Evolutionary conservation across 1,140 invertebrate species (phyloP), one percentile per base, ranked within the genome.

Genomic region (Oreohelix idahoensis): DNA sequence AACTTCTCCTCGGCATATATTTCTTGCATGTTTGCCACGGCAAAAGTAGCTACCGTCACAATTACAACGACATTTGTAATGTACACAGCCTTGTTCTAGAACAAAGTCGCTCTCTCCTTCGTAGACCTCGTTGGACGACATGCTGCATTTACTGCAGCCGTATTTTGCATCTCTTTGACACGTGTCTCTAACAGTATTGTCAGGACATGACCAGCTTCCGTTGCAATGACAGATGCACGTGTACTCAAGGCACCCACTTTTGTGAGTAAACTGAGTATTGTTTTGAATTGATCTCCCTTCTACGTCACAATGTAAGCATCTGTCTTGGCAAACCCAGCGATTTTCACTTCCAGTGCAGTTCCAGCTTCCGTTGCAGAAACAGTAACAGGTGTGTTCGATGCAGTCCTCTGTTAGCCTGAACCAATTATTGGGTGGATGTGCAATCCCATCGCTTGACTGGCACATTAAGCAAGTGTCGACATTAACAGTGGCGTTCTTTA

Each of bases 11-110:
- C 77, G 70, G 74, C 87, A 88, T 32, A 85, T 75, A 75, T 88
- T 83, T 39, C 84, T 84, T 23, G 86, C 84, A 10, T 89, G 77
- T 32, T 89, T 86, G 23, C 79, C 86, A 23, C 87, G 89, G 81
- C 89, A 90, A 2, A 51, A 77, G 86, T 88, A 90, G 71, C 87
- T 86, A 4, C 89, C 89, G 73, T 90, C 87, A 83, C 88, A 89
- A 75, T 88, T 87, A 77, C 89, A 90, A 53, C 76, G 76, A 70
- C 89, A 90, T 17, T 80, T 81, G 69, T 89, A 87, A 79, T 86
- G 83, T 38, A 86, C 70, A 66, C 88, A 89, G 36, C 49, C 75
- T 32, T 45, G 36, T 39, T 45, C 26, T 23, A 74, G 20, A 39
- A 74, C 38, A 45, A 79, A 79, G 66, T 79, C 77, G 23, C 8